phyloP scores from a whole-genome alignment of 1,140 invertebrate species.

The Euborellia annulipes region DNA sequence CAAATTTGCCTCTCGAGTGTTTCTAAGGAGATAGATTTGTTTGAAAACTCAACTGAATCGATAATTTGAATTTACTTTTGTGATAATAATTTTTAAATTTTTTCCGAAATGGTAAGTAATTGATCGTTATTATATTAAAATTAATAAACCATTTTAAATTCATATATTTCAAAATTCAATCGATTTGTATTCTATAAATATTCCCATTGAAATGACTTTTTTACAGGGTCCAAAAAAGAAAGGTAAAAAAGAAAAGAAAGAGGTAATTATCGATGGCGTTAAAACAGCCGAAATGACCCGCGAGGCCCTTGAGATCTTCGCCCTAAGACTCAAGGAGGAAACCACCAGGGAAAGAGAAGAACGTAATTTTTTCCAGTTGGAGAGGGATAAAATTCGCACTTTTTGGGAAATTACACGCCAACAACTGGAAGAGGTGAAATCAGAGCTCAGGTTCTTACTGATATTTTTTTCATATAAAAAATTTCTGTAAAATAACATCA shows the following conservation, averaged over 20 bases:
- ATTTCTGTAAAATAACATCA: no score
- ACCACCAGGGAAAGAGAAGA: conserved; percentile 87
- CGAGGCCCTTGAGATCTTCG: conserved; percentile 82
- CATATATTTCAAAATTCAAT: no score
- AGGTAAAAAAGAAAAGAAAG: conserved; percentile 22
- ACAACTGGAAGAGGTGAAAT: conserved; percentile 65
- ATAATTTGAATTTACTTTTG: no score
- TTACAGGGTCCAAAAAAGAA: conserved; percentile 20
- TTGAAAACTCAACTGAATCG: no score
- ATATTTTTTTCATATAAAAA: no score
- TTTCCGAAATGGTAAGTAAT: no score
- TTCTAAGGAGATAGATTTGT: no score
- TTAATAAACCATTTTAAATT: no score
- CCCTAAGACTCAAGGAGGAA: conserved; percentile 74
- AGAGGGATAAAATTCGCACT: conserved; percentile 82
- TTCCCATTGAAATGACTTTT: background rate
- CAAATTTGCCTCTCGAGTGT: no score
- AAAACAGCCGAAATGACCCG: conserved; percentile 83
- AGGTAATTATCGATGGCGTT: conserved; percentile 65
- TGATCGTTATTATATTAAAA: no score
- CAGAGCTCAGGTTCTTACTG: conserved; percentile 46
- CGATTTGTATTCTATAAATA: no score
- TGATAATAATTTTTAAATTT: no score
- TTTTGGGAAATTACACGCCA: conserved; percentile 87
- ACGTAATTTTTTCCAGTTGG: conserved; percentile 86